A percentile compares a stretch with the other conserved stretches of the same genome.
These are phyloP conservation scores for Nephotettix cincticeps DNA, from an alignment of 1,140 invertebrate species.

Conservation along the genomic window DNA sequence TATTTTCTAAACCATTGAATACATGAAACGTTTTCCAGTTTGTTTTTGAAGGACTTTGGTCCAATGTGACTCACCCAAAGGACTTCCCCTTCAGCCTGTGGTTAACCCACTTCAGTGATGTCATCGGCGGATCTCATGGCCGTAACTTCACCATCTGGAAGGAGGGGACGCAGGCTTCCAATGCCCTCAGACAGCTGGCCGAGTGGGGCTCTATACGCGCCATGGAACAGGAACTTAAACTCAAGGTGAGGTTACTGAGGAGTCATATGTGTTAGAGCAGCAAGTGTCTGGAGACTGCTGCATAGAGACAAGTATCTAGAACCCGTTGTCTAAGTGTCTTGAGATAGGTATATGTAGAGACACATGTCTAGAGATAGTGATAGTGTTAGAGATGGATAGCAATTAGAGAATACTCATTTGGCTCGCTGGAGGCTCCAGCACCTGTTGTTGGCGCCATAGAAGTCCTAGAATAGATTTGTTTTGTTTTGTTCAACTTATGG, in stretches of 20 bases:
- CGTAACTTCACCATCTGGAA: conserved; percentile 93
- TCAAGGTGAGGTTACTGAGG: conserved; percentile 55
- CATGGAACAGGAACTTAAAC: conserved; percentile 88
- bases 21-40: conserved; percentile 56
- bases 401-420: too few species aligned
- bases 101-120: conserved; percentile 96
- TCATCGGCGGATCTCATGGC: conserved; percentile 94
- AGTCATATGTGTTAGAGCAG: too few species aligned
- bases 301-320: too few species aligned
- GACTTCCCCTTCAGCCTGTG: conserved; percentile 89
- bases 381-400: too few species aligned
- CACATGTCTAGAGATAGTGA: too few species aligned
- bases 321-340: too few species aligned
- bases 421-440: too few species aligned
- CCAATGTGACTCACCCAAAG: conserved; percentile 92
- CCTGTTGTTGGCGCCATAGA: too few species aligned
- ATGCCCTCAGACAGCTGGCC: conserved; percentile 90
- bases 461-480: too few species aligned
- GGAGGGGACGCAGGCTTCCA: conserved; percentile 83
- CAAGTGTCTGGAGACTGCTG: too few species aligned
- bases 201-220: conserved; percentile 90
- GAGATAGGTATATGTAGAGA: too few species aligned
- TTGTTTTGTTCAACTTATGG: too few species aligned
- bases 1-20: background rate
- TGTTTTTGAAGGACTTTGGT: conserved; percentile 96